Base-by-base conservation (phyloP, 2,888 invertebrate species). In the Lepidochrysops patricia region DNA sequence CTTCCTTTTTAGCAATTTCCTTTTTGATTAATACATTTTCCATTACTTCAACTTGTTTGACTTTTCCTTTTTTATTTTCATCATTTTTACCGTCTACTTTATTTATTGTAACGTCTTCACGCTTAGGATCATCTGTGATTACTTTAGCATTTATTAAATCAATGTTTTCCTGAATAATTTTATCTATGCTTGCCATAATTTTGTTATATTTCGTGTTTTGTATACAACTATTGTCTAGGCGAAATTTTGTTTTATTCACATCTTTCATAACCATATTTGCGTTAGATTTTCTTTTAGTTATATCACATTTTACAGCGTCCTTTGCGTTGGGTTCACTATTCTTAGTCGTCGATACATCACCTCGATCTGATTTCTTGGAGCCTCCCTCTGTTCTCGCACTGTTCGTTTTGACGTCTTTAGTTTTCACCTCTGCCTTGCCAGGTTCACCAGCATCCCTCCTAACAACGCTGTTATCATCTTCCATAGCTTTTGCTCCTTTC, bases 81-180 rank as follows among this genome's bases (percentile, higher is more conserved):
- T 27, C 1, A 27, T 4, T 52, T 6, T 15, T 23, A 13, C 13
- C 7, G 13, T 7, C 3, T 15, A 15, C 52, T 27, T 26, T 52
- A 13, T 27, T 27, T 27, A 7, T 23, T 6, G 7, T 15, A 5
- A n/a, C 27, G 26, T 23, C 27, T 52, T 27, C 15, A 23, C 9
- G 2, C 27, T 27, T 27, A 13, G 27, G 26, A 27, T 52, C 27
- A 52, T 7, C 6, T 13, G 52, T 9, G 6, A 19, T 27, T 13
- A 27, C 3, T 13, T 13, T 26, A 4, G 26, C 2, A 52, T 52
- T 52, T 52, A 13, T 26, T 15, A 52, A 52, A 52, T 52, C 2
- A 13, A 52, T 52, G 27, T 52, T 52, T 9, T 52, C 26, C 13
- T 52, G 6, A 13, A 52, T 27, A 27, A 52, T 52, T 52, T 52